These are phyloP conservation scores for Enteromius anoplus DNA, from an alignment of 2,797 vertebrate species.

Conservation along the genomic window DNA sequence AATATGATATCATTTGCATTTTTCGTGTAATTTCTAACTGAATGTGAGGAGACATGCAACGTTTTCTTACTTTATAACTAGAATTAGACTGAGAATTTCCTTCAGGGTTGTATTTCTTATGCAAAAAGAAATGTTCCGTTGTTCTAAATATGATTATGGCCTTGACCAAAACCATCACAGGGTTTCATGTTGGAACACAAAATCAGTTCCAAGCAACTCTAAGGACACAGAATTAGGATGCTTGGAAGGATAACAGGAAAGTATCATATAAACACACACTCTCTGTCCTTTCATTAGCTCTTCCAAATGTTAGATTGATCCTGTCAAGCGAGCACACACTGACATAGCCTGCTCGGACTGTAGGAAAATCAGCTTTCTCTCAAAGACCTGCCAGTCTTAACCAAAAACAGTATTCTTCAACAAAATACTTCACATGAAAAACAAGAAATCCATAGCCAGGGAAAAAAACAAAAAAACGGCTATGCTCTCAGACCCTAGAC, in stretches of 20 bases:
- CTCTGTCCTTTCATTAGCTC: conserved; percentile 34
- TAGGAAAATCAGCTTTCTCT: conserved; percentile 56
- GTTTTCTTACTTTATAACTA: not conserved
- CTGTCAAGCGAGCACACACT: conserved; percentile 34
- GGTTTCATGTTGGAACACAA: not conserved
- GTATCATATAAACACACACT: not conserved
- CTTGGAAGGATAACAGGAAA: not conserved
- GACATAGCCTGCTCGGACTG: conserved; percentile 32
- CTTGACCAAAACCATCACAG: not conserved
- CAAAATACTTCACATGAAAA: conserved; percentile 49
- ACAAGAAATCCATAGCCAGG: conserved; percentile 40
- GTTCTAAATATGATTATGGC: not conserved
- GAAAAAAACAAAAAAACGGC: conserved; percentile 11
- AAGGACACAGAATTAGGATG: conserved; percentile 3
- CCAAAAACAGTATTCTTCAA: conserved; percentile 44
- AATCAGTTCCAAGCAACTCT: not conserved
- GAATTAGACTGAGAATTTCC: not conserved
- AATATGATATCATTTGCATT: not conserved
- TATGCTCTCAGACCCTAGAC: conserved; percentile 50
- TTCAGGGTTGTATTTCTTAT: not conserved
- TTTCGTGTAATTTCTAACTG: not conserved
- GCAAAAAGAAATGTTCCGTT: not conserved
- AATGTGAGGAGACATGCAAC: not conserved
- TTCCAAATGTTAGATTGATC: conserved; percentile 43
- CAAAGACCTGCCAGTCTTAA: conserved; percentile 46